A percentile compares a stretch with the other conserved stretches of the same genome.
phyloP scores from a whole-genome alignment of 2,888 invertebrate genomes.

The Shargacucullia verbasci region DNA sequence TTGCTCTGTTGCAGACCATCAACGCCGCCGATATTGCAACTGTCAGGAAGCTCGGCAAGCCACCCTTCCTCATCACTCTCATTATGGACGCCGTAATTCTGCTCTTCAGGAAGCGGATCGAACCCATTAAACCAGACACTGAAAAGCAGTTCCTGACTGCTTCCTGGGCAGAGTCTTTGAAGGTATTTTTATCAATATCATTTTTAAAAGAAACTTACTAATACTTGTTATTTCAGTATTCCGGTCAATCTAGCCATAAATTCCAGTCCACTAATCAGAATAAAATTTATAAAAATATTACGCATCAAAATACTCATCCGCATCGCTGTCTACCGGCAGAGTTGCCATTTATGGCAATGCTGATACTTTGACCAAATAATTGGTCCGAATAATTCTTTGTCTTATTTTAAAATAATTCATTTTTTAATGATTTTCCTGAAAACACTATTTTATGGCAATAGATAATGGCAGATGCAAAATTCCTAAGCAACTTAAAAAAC shows the following conservation, averaged over 20 bases:
- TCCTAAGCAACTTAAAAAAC: conserved; percentile 93
- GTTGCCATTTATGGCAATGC: no score
- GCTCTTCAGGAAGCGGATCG: conserved; percentile 93
- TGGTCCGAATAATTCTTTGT: no score
- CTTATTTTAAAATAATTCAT: no score
- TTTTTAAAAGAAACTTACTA: no score
- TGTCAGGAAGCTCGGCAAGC: conserved; percentile 96
- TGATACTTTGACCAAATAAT: no score
- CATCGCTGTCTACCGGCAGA: no score
- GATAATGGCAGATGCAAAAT: conserved; percentile 95
- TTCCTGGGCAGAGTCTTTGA: conserved; percentile 96
- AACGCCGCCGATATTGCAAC: conserved; percentile 96
- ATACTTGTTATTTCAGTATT: no score
- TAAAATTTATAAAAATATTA: no score
- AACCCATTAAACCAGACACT: conserved; percentile 91
- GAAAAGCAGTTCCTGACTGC: conserved; percentile 93
- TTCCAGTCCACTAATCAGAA: no score
- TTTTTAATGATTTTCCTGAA: no score
- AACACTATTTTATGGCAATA: conserved; percentile 56
- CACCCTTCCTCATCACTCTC: conserved; percentile 95
- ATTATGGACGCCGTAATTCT: conserved; percentile 97
- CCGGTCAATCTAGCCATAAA: no score
- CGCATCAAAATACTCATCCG: no score
- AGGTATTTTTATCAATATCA: conserved; percentile 87
- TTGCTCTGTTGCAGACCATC: conserved; percentile 91